phyloP scores from a whole-genome alignment of 2,113 vertebrate species.

The Collichthys lucidus region DNA sequence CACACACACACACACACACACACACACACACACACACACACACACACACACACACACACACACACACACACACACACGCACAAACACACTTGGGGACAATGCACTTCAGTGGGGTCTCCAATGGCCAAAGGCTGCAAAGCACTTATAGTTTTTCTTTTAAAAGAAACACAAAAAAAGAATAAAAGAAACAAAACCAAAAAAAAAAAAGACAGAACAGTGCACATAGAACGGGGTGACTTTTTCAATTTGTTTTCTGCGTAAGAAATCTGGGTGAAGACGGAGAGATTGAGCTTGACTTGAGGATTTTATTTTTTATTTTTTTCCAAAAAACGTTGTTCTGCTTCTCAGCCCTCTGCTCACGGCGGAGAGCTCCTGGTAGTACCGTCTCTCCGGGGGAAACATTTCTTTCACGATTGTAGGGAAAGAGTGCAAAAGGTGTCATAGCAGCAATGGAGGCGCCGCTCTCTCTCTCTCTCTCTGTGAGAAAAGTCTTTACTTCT shows the following conservation, averaged over 20 bases:
- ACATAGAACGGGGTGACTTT: constrained; percentile 88
- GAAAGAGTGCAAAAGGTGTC: constrained; percentile 79
- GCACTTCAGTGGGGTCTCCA: constrained; percentile 91
- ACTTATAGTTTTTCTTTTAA: constrained; percentile 77
- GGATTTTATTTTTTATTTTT: constrained; percentile 71
- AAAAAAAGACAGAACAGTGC: constrained; percentile 86
- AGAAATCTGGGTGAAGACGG: constrained; percentile 87
- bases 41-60: constrained; percentile 76
- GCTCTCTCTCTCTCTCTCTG: constrained; percentile 34
- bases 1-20: constrained; percentile 78
- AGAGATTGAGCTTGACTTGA: constrained; percentile 92
- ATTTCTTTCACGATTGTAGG: constrained; percentile 70
- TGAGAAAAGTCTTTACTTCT: constrained; percentile 15
- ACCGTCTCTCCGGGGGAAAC: constrained; percentile 35
- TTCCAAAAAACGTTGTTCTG: constrained; percentile 31
- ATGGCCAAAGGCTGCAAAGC: constrained; percentile 92
- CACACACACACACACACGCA: constrained; percentile 82
- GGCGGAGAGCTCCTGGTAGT: constrained; percentile 22
- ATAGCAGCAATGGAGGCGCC: constrained; percentile 29
- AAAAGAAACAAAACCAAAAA: constrained; percentile 21
- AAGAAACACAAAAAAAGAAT: constrained; percentile 34
- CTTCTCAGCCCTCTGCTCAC: constrained; percentile 45
- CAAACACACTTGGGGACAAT: constrained; percentile 88
- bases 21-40: constrained; percentile 84
- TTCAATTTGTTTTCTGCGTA: constrained; percentile 70